phyloP scores from a whole-genome alignment of 1,140 invertebrate genomes.

The Pogonomyrmex californicus region DNA sequence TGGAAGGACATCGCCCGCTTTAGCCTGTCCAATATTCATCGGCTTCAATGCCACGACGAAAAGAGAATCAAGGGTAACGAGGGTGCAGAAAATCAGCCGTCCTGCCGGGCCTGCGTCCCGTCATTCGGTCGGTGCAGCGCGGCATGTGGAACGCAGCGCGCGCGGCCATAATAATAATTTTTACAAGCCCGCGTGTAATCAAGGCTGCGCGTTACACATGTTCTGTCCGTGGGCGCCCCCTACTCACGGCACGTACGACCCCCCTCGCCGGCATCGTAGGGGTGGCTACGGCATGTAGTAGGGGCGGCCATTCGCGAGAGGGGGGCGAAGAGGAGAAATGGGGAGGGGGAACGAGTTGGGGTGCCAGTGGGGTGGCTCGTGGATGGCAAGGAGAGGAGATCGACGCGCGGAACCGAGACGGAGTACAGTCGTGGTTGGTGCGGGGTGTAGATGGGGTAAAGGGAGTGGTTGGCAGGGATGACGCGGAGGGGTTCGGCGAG shows the following conservation, averaged over 20 bases:
- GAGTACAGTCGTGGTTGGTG: slow-evolving; percentile 57
- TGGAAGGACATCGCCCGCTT: neutral
- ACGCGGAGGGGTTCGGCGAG: slow-evolving; percentile 1
- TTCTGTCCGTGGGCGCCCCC: slow-evolving; percentile 76
- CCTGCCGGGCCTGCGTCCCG: slow-evolving; percentile 29
- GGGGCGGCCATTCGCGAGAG: slow-evolving; percentile 69
- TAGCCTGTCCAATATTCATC: neutral
- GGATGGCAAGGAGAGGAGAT: slow-evolving; percentile 61
- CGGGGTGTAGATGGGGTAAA: slow-evolving; percentile 56
- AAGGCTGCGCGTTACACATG: slow-evolving; percentile 86
- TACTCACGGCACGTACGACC: slow-evolving; percentile 67
- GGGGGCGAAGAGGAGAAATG: slow-evolving; percentile 46
- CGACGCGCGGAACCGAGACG: slow-evolving; percentile 65
- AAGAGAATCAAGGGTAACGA: slow-evolving; percentile 33
- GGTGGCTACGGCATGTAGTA: slow-evolving; percentile 74
- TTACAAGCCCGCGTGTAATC: slow-evolving; percentile 85
- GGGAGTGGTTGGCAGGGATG: slow-evolving; percentile 30
- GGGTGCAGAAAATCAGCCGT: slow-evolving; percentile 58
- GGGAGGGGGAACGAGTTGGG: slow-evolving; percentile 63
- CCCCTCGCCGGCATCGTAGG: slow-evolving; percentile 68
- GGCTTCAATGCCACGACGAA: neutral
- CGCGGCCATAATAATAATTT: slow-evolving; percentile 84
- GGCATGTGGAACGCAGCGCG: slow-evolving; percentile 23
- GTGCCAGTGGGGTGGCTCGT: slow-evolving; percentile 60
- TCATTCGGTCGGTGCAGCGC: slow-evolving; percentile 43